Conservation (phyloP, 30 jellyfish, hydroid and myxozoan genomes). For the Phacellophora camtschatica region DNA sequence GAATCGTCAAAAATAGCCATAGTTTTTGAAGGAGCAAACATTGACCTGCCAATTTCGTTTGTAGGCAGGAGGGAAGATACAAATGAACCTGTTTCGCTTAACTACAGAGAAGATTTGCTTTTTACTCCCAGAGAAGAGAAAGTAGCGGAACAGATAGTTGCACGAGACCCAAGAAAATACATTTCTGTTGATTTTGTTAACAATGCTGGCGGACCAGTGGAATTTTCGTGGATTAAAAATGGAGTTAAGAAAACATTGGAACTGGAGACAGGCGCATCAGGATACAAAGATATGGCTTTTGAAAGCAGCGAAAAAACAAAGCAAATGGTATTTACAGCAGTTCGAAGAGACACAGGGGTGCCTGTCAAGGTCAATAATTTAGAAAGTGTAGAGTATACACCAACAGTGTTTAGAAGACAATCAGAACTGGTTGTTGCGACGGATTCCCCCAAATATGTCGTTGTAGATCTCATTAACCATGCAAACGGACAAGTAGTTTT, state of each 20-base stretch:
- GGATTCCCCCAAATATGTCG: neutral
- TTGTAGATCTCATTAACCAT: neutral
- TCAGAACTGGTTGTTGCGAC: neutral
- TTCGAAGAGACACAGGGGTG: neutral
- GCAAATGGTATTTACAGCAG: neutral
- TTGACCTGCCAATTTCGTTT: neutral
- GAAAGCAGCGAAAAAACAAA: neutral
- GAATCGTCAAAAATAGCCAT: neutral
- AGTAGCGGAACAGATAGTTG: neutral
- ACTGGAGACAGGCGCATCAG: neutral
- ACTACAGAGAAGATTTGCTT: neutral
- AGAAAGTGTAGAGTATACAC: neutral
- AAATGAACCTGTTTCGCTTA: neutral
- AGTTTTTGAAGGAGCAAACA: neutral
- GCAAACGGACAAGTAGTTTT: neutral
- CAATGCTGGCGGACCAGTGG: constrained; percentile 40
- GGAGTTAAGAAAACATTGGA: neutral
- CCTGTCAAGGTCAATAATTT: neutral
- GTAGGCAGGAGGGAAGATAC: neutral
- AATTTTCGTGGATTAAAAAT: neutral
- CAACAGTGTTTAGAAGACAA: neutral
- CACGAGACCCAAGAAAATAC: neutral
- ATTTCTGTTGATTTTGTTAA: neutral
- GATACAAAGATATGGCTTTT: neutral
- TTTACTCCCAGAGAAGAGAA: neutral